Conservation (phyloP, 2,888 invertebrate genomes). For the Acrobasis consociella region DNA sequence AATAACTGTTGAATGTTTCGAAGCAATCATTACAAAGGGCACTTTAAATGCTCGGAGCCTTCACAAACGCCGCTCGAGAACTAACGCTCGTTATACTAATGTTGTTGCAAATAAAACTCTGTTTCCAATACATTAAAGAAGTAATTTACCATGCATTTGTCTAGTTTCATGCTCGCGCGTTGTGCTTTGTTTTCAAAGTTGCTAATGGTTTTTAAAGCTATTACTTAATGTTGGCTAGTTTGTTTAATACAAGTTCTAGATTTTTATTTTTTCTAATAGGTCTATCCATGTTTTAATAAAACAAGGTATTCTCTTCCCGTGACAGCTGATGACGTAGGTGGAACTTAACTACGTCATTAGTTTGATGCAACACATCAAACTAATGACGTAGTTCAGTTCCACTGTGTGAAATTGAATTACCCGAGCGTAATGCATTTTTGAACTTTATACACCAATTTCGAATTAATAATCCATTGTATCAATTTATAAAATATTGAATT, state of each 20-base stretch:
- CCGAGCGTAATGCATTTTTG: too few relatives aligned
- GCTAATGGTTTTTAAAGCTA: slow-evolving; percentile 19
- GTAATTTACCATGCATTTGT: slow-evolving; percentile 17
- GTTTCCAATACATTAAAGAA: slow-evolving; percentile 21
- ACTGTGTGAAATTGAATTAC: too few relatives aligned
- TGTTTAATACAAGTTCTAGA: background rate
- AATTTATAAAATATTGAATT: too few relatives aligned
- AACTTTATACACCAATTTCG: too few relatives aligned
- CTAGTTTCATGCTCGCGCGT: slow-evolving; percentile 9
- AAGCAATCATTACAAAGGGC: background rate
- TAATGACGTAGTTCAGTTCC: too few relatives aligned
- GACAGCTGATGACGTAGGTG: too few relatives aligned
- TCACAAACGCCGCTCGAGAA: background rate
- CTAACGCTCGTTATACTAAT: slow-evolving; percentile 15
- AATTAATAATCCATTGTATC: too few relatives aligned
- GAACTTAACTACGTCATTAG: too few relatives aligned
- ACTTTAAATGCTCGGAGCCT: slow-evolving; percentile 9
- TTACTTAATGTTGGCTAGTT: slow-evolving; percentile 9
- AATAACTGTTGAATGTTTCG: background rate
- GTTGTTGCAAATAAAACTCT: slow-evolving; percentile 20
- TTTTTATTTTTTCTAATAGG: too few relatives aligned
- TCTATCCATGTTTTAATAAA: too few relatives aligned
- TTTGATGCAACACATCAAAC: too few relatives aligned
- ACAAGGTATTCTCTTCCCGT: too few relatives aligned
- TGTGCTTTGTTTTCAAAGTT: slow-evolving; percentile 16